phyloP scores from a whole-genome alignment of 2,797 vertebrate genomes.

The Leptoclinus maculatus region DNA sequence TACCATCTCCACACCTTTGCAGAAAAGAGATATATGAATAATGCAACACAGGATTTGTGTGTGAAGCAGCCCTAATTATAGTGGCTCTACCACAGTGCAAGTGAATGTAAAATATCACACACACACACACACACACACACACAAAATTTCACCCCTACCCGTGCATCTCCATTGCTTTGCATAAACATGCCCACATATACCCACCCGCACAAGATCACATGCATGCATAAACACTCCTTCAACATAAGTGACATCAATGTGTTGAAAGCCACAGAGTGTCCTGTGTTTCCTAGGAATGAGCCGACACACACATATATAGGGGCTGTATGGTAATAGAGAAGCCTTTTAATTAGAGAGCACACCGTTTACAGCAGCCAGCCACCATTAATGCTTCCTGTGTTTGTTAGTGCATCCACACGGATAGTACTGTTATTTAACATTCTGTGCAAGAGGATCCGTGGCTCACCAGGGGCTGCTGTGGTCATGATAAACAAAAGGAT shows the following conservation, averaged over 20 bases:
- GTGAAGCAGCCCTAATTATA: conserved; percentile 64
- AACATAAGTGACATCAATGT: conserved; percentile 48
- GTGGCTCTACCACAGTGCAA: conserved; percentile 33
- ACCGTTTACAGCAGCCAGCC: conserved; percentile 47
- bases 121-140: not conserved
- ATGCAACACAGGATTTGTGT: conserved; percentile 50
- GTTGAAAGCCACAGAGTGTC: conserved; percentile 30
- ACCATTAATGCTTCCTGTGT: conserved; percentile 61
- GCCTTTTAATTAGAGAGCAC: conserved; percentile 69
- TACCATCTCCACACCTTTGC: conserved; percentile 53
- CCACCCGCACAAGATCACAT: conserved; percentile 45
- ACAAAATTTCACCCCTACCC: conserved; percentile 32
- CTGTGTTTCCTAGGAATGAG: conserved; percentile 27
- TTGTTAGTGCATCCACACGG: conserved; percentile 47
- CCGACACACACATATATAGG: not conserved
- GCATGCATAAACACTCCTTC: conserved; percentile 42
- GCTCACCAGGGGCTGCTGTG: conserved; percentile 63
- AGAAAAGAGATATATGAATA: conserved; percentile 58
- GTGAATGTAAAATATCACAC: conserved; percentile 32
- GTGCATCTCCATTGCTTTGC: conserved; percentile 43
- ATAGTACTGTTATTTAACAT: conserved; percentile 69
- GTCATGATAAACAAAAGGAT: conserved; percentile 58
- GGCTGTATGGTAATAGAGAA: conserved; percentile 48
- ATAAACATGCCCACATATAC: conserved; percentile 69
- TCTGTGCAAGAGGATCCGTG: conserved; percentile 37